These are phyloP conservation scores for Gymnorhina tibicen DNA, from an alignment of 2,113 vertebrate species.

Conservation along the genomic window DNA sequence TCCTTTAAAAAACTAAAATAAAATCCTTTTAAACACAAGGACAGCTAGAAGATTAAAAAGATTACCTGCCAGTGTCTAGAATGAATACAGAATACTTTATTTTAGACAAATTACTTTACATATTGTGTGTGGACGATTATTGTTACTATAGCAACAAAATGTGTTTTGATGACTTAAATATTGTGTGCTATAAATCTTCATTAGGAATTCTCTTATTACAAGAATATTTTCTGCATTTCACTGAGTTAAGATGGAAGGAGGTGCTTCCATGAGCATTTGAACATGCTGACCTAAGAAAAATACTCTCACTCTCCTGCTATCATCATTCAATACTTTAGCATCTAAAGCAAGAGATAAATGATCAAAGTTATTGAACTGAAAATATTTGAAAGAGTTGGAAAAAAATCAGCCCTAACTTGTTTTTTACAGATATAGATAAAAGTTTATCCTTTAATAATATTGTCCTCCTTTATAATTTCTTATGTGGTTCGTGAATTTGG, in stretches of 20 bases:
- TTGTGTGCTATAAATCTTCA: neutral
- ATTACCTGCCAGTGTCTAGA: neutral
- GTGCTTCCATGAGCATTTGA: neutral
- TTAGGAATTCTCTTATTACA: neutral
- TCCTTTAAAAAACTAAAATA: neutral
- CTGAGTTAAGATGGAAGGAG: neutral
- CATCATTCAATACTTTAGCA: neutral
- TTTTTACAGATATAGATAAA: neutral
- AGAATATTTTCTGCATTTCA: neutral
- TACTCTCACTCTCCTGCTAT: neutral
- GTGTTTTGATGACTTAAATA: neutral
- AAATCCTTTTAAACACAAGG: neutral
- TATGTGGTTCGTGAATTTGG: neutral
- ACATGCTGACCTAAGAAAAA: neutral
- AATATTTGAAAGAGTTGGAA: neutral
- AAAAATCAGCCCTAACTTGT: neutral
- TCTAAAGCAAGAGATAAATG: neutral
- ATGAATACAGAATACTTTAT: neutral
- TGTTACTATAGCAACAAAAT: constrained; percentile 17
- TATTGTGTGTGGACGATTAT: neutral
- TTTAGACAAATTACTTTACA: neutral
- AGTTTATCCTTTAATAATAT: neutral
- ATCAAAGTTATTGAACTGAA: neutral
- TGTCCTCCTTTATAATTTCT: neutral
- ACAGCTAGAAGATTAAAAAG: neutral